Evolutionary conservation across 2,888 invertebrate species (phyloP).

Genomic region (Mongoloraphidia duomilia): DNA sequence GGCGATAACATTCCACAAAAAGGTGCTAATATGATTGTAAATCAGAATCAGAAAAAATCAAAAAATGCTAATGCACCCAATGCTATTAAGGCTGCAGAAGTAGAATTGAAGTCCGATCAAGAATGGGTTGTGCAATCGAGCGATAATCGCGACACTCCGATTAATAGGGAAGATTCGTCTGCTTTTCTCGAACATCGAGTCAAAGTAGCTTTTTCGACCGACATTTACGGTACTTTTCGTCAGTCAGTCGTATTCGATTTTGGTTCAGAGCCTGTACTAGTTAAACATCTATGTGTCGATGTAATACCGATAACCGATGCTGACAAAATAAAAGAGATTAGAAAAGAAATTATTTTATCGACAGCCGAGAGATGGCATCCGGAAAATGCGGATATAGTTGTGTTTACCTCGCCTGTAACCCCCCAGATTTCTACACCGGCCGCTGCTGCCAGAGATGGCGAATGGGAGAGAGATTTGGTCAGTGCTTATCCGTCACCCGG

Average conservation of each 20-base stretch:
- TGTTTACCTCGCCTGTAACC: slow-evolving; percentile 40
- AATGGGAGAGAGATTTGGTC: slow-evolving; percentile 38
- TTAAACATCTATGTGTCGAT: slow-evolving; percentile 58
- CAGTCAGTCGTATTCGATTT: slow-evolving; percentile 67
- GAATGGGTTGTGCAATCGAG: slow-evolving; percentile 34
- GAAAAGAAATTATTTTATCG: slow-evolving; percentile 44
- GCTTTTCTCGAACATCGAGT: slow-evolving; percentile 30
- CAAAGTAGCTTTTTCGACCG: slow-evolving; percentile 45
- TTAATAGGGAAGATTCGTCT: slow-evolving; percentile 15
- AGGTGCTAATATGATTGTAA: slow-evolving; percentile 14
- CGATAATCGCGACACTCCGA: background rate
- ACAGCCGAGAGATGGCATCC: slow-evolving; percentile 47
- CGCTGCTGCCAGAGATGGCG: slow-evolving; percentile 25
- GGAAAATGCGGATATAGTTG: slow-evolving; percentile 36
- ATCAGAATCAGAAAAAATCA: slow-evolving; percentile 27
- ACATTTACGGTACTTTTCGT: slow-evolving; percentile 64
- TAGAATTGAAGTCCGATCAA: slow-evolving; percentile 35
- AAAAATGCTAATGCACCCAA: slow-evolving; percentile 13
- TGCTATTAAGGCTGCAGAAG: slow-evolving; percentile 18
- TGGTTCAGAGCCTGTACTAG: slow-evolving; percentile 45
- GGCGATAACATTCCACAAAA: slow-evolving; percentile 15
- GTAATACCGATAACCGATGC: slow-evolving; percentile 54
- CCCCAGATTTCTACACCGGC: slow-evolving; percentile 33
- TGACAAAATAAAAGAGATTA: slow-evolving; percentile 46
- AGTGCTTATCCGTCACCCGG: slow-evolving; percentile 51